These are phyloP conservation scores for Temnothorax unifasciatus DNA, from an alignment of 2,888 invertebrate genomes.

Conservation along the genomic window DNA sequence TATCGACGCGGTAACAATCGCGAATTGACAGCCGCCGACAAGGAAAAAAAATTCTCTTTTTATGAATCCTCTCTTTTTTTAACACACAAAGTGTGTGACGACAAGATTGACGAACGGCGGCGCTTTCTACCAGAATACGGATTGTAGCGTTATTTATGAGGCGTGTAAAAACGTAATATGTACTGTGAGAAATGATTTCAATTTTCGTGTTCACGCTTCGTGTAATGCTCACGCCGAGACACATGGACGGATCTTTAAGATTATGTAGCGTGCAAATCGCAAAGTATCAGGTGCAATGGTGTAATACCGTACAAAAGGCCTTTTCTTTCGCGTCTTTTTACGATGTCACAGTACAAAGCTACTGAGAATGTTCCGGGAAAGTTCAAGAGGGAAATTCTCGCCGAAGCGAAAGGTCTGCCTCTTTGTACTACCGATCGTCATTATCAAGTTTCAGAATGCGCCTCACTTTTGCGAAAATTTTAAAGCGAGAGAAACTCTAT, in stretches of 20 bases:
- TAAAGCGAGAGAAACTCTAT: conserved; percentile 37
- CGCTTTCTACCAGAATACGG: background rate
- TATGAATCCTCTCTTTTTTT: conserved; percentile 8
- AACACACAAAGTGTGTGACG: background rate
- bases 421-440: conserved; percentile 47
- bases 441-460: conserved; percentile 61
- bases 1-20: conserved; percentile 27
- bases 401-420: conserved; percentile 37
- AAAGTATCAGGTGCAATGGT: conserved; percentile 29
- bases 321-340: conserved; percentile 32
- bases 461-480: conserved; percentile 43
- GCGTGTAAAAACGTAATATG: background rate
- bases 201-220: conserved; percentile 4
- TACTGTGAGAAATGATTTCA: conserved; percentile 20
- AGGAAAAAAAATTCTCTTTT: conserved; percentile 10
- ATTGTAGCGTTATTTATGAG: background rate
- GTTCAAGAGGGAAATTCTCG: conserved; percentile 56
- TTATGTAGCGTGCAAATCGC: conserved; percentile 50
- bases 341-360: conserved; percentile 36
- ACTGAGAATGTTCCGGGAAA: conserved; percentile 49
- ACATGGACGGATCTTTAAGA: conserved; percentile 25
- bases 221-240: background rate
- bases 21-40: conserved; percentile 14
- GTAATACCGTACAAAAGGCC: conserved; percentile 40
- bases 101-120: background rate